phyloP scores from a whole-genome alignment of 2,797 vertebrate species.

The Acropternis orthonyx region DNA sequence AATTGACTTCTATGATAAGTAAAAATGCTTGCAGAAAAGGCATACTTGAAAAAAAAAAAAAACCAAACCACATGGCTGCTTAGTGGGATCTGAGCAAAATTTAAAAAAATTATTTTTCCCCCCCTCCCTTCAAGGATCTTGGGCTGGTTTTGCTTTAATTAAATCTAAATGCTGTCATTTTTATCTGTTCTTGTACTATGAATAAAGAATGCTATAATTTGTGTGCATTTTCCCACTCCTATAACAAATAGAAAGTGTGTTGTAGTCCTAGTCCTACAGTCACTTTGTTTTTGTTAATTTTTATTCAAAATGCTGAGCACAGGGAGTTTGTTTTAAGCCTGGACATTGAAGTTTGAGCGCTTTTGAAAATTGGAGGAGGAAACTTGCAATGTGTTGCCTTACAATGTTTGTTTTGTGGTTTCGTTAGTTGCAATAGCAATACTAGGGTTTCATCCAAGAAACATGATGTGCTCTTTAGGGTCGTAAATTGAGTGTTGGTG shows the following conservation, averaged over 20 bases:
- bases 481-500: not conserved
- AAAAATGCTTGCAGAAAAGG: not conserved
- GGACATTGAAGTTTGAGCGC: not conserved
- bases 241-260: not conserved
- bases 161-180: not conserved
- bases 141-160: not conserved
- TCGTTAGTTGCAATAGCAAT: not conserved
- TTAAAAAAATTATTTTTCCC: not conserved
- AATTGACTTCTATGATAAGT: not conserved
- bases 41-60: not conserved
- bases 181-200: not conserved
- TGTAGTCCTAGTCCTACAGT: not conserved
- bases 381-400: not conserved
- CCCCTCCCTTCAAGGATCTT: not conserved
- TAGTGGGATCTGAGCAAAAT: not conserved
- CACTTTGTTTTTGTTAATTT: not conserved
- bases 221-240: not conserved
- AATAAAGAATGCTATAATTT: not conserved
- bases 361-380: not conserved
- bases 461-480: not conserved
- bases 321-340: not conserved
- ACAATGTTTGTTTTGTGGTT: not conserved
- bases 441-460: not conserved
- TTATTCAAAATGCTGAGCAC: not conserved
- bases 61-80: not conserved